These are phyloP conservation scores for Clarias pachynema DNA, from an alignment of 2,797 vertebrate genomes.

Conservation along the genomic window DNA sequence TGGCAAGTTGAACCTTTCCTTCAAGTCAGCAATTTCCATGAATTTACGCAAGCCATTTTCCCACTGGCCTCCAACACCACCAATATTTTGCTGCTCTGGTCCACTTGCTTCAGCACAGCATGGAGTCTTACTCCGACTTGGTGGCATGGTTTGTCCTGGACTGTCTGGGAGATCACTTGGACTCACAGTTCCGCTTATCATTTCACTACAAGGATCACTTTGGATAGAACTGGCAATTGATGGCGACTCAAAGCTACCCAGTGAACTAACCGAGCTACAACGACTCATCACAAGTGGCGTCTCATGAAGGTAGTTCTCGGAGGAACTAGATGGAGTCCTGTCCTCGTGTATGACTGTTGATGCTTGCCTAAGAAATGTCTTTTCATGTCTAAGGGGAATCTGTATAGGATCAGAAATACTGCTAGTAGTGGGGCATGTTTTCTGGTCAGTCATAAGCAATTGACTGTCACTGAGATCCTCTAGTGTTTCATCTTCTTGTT, in stretches of 20 bases:
- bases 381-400: slow-evolving; percentile 82
- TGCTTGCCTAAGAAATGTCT: slow-evolving; percentile 76
- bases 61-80: slow-evolving; percentile 88
- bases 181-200: slow-evolving; percentile 95
- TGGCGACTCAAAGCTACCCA: slow-evolving; percentile 94
- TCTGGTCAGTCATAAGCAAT: slow-evolving; percentile 73
- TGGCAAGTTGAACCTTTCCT: slow-evolving; percentile 91
- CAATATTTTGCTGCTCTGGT: slow-evolving; percentile 80
- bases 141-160: slow-evolving; percentile 97
- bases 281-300: slow-evolving; percentile 95
- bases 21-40: slow-evolving; percentile 94
- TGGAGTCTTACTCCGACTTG: slow-evolving; percentile 96
- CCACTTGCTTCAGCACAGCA: slow-evolving; percentile 80
- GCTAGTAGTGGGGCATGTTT: slow-evolving; percentile 71
- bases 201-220: slow-evolving; percentile 96
- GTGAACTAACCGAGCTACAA: slow-evolving; percentile 96
- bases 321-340: slow-evolving; percentile 93
- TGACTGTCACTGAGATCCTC: slow-evolving; percentile 82
- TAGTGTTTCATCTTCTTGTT: slow-evolving; percentile 73
- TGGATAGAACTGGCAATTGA: slow-evolving; percentile 97
- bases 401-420: slow-evolving; percentile 78
- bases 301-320: slow-evolving; percentile 96
- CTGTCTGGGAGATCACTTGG: slow-evolving; percentile 98
- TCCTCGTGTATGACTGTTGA: slow-evolving; percentile 84
- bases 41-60: slow-evolving; percentile 91